These are phyloP conservation scores for Calypte anna DNA, from an alignment of 2,113 vertebrate species.

Conservation along the genomic window DNA sequence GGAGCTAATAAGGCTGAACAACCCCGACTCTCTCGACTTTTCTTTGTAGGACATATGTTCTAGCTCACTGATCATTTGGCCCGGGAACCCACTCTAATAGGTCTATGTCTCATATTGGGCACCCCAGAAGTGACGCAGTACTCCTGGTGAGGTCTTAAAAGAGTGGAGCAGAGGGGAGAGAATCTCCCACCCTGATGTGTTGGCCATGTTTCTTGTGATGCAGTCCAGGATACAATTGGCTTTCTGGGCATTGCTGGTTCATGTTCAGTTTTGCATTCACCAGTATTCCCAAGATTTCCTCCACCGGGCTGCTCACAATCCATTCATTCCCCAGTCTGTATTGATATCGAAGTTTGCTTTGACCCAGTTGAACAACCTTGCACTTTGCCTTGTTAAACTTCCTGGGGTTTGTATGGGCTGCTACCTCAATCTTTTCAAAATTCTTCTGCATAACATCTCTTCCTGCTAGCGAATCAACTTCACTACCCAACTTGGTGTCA, in stretches of 20 bases:
- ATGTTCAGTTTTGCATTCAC: no score
- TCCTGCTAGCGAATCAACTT: background rate
- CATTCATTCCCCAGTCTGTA: no score
- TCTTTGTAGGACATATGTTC: background rate
- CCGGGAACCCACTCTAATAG: background rate
- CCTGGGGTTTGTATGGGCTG: background rate
- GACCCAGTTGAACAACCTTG: background rate
- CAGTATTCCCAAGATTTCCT: no score
- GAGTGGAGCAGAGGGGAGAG: background rate
- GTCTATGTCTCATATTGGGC: no score
- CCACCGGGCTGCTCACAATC: no score
- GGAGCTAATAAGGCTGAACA: background rate
- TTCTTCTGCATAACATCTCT: background rate
- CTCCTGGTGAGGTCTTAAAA: background rate
- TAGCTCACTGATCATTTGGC: background rate
- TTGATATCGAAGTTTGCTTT: no score
- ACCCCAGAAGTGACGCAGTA: background rate
- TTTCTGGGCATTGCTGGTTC: background rate
- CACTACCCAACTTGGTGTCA: background rate
- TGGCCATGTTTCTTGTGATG: rapidly evolving
- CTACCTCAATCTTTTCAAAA: background rate
- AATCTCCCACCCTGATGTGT: background rate
- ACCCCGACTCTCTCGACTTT: background rate
- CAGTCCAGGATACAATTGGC: background rate
- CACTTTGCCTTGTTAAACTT: background rate